Evolutionary conservation across 2,797 vertebrate species (phyloP), one percentile per base, ranked within the genome.

Genomic region (Hirundo rustica): DNA sequence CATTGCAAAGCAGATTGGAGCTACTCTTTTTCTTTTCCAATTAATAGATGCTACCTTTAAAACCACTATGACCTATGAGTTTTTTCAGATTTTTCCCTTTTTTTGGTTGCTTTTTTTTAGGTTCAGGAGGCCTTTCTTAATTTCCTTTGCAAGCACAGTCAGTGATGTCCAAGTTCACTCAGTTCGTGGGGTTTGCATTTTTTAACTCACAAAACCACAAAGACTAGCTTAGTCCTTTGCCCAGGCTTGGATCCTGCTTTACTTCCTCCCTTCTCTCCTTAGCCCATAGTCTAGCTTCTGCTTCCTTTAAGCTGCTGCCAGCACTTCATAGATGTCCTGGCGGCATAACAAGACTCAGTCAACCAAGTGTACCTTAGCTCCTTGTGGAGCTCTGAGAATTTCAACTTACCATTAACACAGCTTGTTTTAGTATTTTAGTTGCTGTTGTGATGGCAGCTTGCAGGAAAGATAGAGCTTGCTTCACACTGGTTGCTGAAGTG

Each of bases 171-270:
- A 65, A 75, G 47, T 85, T 89, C 58, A 36, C n/a, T 61, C 67
- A 75, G 38, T 84, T 91, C 54, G 79, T 84, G 58, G 76, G 36
- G 50, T 91, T 94, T 93, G 73, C 68, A 73, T 93, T 94, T 83
- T 85, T 92, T 75, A 93, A 72, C 65, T 83, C 54, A 38, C n/a
- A 81, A 65, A 89, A 62, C 5, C 44, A 79, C 68, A 91, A 89
- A 89, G 79, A 45, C 65, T 34, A 17, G 9, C 16, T 89, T 26
- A 74, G 61, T 89, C 21, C 62, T 85, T 88, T 91, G 54, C 15
- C 44, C 1, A 0, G 50, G 11, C 51, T 88, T 93, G 95, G 68
- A 71, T 89, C 38, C 51, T 67, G 32, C 74, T 79, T 0, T 19
- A 6, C 8, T 81, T 91, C 74, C 53, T 87, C 17, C 29, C 16